Evolutionary conservation across 2,113 vertebrate species (phyloP).

Genomic region (Bungarus multicinctus): DNA sequence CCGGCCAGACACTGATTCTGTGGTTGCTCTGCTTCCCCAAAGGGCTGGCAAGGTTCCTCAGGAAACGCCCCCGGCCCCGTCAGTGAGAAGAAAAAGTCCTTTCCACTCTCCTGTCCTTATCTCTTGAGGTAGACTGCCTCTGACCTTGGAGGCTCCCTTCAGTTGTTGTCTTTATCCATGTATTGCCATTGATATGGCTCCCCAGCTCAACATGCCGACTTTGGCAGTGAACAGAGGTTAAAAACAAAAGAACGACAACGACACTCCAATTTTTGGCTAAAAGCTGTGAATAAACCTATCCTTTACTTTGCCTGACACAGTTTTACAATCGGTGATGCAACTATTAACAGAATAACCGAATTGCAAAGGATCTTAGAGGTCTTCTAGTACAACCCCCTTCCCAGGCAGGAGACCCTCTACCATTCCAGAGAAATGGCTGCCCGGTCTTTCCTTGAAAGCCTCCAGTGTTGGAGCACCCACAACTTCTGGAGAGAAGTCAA

Average conservation of each 20-base stretch:
- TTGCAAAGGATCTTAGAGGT: not conserved
- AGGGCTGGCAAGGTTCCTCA: not conserved
- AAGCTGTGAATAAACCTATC: not conserved
- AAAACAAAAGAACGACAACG: not conserved
- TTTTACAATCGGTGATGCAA: not conserved
- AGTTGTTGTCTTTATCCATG: not conserved
- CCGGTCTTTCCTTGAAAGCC: too few species aligned
- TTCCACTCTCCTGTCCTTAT: not conserved
- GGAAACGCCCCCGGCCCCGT: not conserved
- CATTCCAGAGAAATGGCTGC: too few species aligned
- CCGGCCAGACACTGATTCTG: not conserved
- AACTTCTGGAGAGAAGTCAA: too few species aligned
- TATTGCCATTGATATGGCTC: not conserved
- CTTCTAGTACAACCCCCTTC: not conserved
- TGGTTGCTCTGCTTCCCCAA: not conserved
- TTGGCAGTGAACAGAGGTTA: not conserved
- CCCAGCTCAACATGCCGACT: not conserved
- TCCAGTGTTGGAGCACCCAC: too few species aligned
- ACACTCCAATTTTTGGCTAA: not conserved
- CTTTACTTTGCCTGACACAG: not conserved
- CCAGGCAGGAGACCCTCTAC: not conserved
- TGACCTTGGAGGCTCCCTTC: not conserved
- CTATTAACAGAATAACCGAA: not conserved
- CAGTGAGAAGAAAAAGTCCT: not conserved
- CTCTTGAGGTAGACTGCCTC: not conserved